A percentile compares a stretch with the other conserved stretches of the same genome.
Evolutionary conservation across 2,888 invertebrate genomes (phyloP).

Genomic region (Plagodis pulveraria): DNA sequence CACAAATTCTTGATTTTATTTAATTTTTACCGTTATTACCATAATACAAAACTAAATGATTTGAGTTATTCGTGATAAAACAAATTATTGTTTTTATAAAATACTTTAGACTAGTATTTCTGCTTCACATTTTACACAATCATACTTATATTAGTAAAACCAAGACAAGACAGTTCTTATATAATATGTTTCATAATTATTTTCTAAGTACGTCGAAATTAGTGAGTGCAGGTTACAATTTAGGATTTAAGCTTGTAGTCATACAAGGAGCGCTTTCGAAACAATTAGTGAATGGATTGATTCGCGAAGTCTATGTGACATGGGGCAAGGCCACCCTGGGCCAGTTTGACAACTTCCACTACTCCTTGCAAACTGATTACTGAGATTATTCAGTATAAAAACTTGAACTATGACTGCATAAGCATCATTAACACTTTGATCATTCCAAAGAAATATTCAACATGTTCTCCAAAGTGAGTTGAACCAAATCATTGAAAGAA

Average conservation of each 20-base stretch:
- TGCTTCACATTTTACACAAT: too few species aligned
- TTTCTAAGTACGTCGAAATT: background rate
- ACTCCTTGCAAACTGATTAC: conserved; percentile 45
- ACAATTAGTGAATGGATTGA: conserved; percentile 44
- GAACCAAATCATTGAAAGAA: background rate
- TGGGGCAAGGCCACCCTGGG: conserved; percentile 38
- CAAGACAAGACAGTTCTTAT: too few species aligned
- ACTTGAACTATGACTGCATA: conserved; percentile 42
- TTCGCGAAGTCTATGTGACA: conserved; percentile 41
- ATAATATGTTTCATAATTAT: too few species aligned
- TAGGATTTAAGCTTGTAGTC: conserved; percentile 12
- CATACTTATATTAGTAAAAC: too few species aligned
- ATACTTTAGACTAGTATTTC: too few species aligned
- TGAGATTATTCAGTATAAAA: conserved; percentile 53
- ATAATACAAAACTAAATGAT: too few species aligned
- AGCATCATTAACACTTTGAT: conserved; percentile 50
- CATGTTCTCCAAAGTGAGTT: conserved; percentile 63
- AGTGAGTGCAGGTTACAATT: conserved; percentile 6
- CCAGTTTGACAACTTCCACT: conserved; percentile 52
- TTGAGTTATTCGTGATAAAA: too few species aligned
- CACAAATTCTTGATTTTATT: too few species aligned
- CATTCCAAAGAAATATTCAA: conserved; percentile 46
- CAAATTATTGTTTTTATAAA: too few species aligned
- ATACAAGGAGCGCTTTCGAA: conserved; percentile 33
- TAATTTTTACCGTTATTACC: too few species aligned